Conservation (phyloP, 2,113 vertebrate species). For the Hyperopisus bebe region DNA sequence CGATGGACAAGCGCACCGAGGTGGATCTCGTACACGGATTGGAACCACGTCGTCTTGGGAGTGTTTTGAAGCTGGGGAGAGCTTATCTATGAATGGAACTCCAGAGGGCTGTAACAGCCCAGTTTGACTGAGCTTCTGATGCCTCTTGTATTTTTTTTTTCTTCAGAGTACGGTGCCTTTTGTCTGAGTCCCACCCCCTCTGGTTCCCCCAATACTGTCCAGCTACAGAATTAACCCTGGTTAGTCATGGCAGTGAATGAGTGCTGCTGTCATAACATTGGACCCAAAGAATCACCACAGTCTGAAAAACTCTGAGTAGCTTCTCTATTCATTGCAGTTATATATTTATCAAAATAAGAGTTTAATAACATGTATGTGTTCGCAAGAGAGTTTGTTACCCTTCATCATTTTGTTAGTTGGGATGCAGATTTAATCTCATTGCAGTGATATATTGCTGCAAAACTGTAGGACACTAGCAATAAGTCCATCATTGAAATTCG, state of each 20-base stretch:
- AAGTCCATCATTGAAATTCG: not conserved
- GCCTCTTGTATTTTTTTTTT: not conserved
- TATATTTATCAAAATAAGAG: not conserved
- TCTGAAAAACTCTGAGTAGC: not conserved
- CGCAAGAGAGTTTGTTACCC: no score
- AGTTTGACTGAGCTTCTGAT: not conserved
- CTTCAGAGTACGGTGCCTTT: conserved; percentile 1
- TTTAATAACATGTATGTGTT: not conserved
- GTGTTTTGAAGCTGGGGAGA: not conserved
- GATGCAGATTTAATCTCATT: not conserved
- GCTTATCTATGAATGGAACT: not conserved
- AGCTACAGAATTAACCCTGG: not conserved
- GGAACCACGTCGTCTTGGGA: not conserved
- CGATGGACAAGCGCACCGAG: not conserved
- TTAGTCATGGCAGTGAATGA: not conserved
- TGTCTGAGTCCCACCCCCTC: not conserved
- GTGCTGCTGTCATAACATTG: not conserved
- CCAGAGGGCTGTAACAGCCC: not conserved
- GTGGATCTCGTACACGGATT: not conserved
- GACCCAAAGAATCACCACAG: not conserved
- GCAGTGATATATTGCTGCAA: not conserved
- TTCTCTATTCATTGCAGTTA: not conserved
- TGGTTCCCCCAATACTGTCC: not conserved
- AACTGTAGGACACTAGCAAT: not conserved
- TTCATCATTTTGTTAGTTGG: not conserved